Percentiles rank a stretch among this genome's conserved stretches.
Evolutionary conservation across 2,797 vertebrate species (phyloP).

Genomic region (Poecile montanus): DNA sequence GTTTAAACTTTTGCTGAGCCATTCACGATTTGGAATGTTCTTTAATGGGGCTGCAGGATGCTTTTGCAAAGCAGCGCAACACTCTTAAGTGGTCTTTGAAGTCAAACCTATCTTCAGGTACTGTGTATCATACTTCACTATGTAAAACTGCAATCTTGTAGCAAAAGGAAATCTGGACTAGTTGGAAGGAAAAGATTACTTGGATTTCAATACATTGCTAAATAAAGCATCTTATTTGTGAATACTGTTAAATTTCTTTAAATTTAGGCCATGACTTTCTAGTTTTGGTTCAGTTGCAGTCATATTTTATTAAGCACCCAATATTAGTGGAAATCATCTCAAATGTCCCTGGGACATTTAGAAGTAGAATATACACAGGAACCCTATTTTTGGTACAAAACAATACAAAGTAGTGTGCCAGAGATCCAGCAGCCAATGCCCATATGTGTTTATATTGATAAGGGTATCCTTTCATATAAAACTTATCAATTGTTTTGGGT

Average conservation of each 20-base stretch:
- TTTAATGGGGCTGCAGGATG: background rate
- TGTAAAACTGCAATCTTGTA: background rate
- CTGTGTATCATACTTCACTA: background rate
- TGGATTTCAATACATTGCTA: background rate
- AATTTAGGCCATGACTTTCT: background rate
- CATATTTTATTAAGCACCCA: background rate
- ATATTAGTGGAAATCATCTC: background rate
- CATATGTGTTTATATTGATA: background rate
- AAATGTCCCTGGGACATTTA: background rate
- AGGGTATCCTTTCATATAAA: background rate
- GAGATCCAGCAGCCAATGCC: background rate
- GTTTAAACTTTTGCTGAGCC: background rate
- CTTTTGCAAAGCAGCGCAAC: background rate
- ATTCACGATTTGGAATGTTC: background rate
- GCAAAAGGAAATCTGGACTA: background rate
- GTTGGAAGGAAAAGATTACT: background rate
- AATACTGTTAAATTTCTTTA: background rate
- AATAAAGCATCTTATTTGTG: background rate
- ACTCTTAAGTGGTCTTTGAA: background rate
- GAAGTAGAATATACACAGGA: background rate
- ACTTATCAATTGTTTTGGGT: fast-evolving
- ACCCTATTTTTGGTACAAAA: background rate
- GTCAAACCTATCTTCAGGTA: background rate
- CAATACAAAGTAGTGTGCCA: background rate
- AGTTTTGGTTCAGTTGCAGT: background rate